Percentiles rank a stretch among this genome's conserved stretches.
Conservation (phyloP, 2,797 vertebrate genomes). For the Helarctos malayanus region DNA sequence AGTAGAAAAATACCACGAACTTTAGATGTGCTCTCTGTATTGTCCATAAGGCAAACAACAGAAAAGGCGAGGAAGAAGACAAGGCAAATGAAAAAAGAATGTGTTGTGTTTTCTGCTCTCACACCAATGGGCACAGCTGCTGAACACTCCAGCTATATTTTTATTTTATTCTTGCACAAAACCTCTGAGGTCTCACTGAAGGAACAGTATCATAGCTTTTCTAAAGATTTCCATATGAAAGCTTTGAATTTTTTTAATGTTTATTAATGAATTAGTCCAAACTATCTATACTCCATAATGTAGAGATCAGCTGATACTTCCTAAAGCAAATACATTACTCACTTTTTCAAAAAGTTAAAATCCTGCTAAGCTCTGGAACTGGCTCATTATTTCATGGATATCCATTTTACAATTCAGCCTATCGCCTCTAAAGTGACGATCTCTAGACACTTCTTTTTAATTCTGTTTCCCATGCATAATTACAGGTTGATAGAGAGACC, state of each 20-base stretch:
- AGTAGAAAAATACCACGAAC: constrained; percentile 10
- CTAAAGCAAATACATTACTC: neutral
- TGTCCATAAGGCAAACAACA: constrained; percentile 25
- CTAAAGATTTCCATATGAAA: neutral
- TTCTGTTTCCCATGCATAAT: constrained; percentile 31
- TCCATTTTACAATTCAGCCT: constrained; percentile 41
- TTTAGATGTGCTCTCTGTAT: neutral
- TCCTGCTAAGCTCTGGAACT: constrained; percentile 36
- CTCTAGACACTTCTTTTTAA: neutral
- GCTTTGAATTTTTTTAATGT: constrained; percentile 32
- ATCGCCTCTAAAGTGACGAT: neutral
- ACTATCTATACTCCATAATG: neutral
- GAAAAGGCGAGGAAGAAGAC: neutral
- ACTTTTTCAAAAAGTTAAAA: constrained; percentile 45
- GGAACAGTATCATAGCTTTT: neutral
- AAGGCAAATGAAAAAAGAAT: neutral
- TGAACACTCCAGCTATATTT: neutral
- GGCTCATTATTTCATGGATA: constrained; percentile 37
- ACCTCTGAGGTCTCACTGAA: neutral
- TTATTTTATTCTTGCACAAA: constrained; percentile 47
- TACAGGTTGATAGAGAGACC: neutral
- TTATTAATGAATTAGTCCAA: constrained; percentile 57
- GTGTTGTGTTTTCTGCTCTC: neutral
- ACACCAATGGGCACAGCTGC: neutral
- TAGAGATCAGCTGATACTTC: neutral